Evolutionary conservation across 53 echinoderm and acorn worm species (phyloP).

Genomic region (Zoroaster sp.): DNA sequence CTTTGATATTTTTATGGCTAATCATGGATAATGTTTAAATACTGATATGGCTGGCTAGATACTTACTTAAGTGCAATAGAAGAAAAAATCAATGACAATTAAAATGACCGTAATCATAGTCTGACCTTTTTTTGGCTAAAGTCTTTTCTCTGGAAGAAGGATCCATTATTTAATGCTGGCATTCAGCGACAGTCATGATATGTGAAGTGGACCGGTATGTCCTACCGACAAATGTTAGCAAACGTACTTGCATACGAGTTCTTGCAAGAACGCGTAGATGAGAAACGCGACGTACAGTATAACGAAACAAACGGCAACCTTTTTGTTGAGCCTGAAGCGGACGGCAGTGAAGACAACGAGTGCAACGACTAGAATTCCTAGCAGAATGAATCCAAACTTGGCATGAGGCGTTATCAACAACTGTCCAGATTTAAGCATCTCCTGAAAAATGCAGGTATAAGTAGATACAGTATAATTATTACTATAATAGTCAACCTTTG

Average conservation of each 20-base stretch:
- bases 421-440: constrained; percentile 5
- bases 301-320: constrained; percentile 79
- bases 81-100: no score
- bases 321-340: constrained; percentile 89
- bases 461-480: no score
- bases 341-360: constrained; percentile 73
- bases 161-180: not conserved
- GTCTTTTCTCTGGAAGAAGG: no score
- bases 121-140: no score
- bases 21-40: no score
- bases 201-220: not conserved
- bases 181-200: not conserved
- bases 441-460: constrained; percentile 18
- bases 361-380: constrained; percentile 73
- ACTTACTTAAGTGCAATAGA: no score
- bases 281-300: constrained; percentile 80
- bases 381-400: constrained; percentile 96
- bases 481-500: no score
- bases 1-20: no score
- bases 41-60: no score
- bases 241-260: constrained; percentile 76
- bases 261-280: constrained; percentile 86
- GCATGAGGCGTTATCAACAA: constrained; percentile 80
- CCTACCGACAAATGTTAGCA: constrained; percentile 67
- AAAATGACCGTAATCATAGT: no score